Evolutionary conservation across 2,888 invertebrate species (phyloP), one percentile per base, ranked within the genome.

Genomic region (Tryphoninae sp.): DNA sequence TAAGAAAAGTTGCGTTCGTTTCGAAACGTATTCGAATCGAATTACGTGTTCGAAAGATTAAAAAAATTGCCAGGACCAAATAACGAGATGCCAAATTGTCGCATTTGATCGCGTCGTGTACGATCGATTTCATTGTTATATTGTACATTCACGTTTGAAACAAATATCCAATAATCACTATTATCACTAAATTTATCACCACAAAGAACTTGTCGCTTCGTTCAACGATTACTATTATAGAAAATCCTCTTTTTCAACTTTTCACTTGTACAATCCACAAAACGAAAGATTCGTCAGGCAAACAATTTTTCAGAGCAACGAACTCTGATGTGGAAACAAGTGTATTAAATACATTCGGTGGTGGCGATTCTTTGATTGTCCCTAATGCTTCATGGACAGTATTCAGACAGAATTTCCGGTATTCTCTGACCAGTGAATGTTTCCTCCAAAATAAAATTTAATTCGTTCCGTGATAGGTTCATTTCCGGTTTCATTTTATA

Each of bases 41-140:
- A 16, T 1, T 26, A n/a, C 26, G 22, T 22, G 9, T 51, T 42
- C 19, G 65, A 11, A 16, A 55, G 16, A 68, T 62, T 58, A 23
- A 11, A 51, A 69, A 23, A 58, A 33, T 55, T 55, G 55, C 74
- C 64, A 64, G 81, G 78, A 81, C 78, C 77, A 78, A 79, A 33
- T 61, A 75, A 78, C 58, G 74, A 78, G 81, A 81, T 81, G 81
- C 81, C 81, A 81, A 81, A 81, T 80, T 61, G 74, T 45, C 53
- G 42, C 64, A 68, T 59, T 40, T 73, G 65, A 55, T 62, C 55
- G 51, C 58, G 72, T 45, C 26, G 11, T 53, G 11, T 16, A 22
- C 26, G 80, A 64, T 58, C 59, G 45, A 62, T 76, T 45, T 58
- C 55, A 61, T 58, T 58, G 49, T 77, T 72, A 42, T 45, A 65